Evolutionary conservation across 2,888 invertebrate species (phyloP), one percentile per base, ranked within the genome.

Genomic region (Ecliptopera silaceata): DNA sequence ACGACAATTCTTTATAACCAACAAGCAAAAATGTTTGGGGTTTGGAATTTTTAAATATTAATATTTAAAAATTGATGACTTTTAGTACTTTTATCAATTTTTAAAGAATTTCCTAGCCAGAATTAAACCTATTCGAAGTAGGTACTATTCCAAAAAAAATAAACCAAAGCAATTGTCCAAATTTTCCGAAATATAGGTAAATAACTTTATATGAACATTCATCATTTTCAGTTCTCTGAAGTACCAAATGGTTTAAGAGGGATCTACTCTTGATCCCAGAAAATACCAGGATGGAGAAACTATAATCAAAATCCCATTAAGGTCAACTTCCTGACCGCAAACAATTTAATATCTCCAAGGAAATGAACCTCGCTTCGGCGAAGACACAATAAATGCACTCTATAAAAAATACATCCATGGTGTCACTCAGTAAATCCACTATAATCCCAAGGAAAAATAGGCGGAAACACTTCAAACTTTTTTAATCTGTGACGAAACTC

Each of bases 401-500:
- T 43, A 52, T 56, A 58, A 57, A 56, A 54, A 44, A 56, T 54
- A 46, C 41, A 54, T 56, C 39, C 29, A 51, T 54, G 15, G 44
- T 56, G 56, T 59, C 61, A 55, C 63, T 64, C 50, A 57, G 60
- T 61, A 69, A 68, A 71, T 64, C 63, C 59, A 59, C 50, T 42
- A 32, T 44, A 47, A 46, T 59, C 53, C 45, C 50, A 53, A 54
- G 52, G 60, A 64, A 66, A 68, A 70, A 63, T 73, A 73, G 72
- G 71, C 68, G 52, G 61, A 65, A 71, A 70, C 71, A 72, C 70
- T 76, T 72, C 67, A 70, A 77, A 80, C 75, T 79, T 80, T 79
- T 79, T 80, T 79, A 79, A 79, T 79, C 75, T 74, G 68, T 74
- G 66, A 72, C 67, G 68, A 71, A 77, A 75, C 52, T 69, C 74